Evolutionary conservation across 2,888 invertebrate species (phyloP), one percentile per base, ranked within the genome.

Genomic region (Mayetiola destructor): DNA sequence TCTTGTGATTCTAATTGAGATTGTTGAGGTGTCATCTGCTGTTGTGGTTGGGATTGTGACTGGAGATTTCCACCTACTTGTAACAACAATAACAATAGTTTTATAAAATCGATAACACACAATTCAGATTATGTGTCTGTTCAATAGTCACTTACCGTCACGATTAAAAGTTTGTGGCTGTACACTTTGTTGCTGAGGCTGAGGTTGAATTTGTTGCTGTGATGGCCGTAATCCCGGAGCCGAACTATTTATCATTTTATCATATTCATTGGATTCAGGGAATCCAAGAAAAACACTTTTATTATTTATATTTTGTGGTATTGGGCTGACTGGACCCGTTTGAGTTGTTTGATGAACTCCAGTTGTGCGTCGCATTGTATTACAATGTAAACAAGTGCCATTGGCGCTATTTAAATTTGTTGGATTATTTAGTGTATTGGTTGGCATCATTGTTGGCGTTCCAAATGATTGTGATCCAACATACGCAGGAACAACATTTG

Each of bases 331-430:
- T 0, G 73, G 73, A 0, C 72, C 73, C n/a, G 73, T 73, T 59
- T 73, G 73, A 1, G 73, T 73, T 3, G 72, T 73, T 58, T 73
- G 73, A 61, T 73, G 73, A 1, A 73, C 73, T 2, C 73, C 73
- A 2, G 73, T 71, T 3, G 73, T 72, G 1, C 73, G 65, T 1
- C 70, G 65, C 10, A 68, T 66, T 3, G 71, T 71, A 57, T 70
- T 72, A 57, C 73, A 73, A 57, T 73, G 73, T 20, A 71, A 59
- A 16, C 73, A 73, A 3, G 73, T 70, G 0, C 66, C 65, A 54
- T 55, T 14, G 23, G 58, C 3, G 62, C 61, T 35, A 63, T 63
- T n/a, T n/a, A n/a, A n/a, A 64, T 63, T 35, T 23, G 20, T 16
- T 64, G 58, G 35, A 63, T 61, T 23, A 39, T 60, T 65, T 0